Evolutionary conservation across 2,797 vertebrate genomes (phyloP), one percentile per base, ranked within the genome.

Genomic region (Podarcis siculus): DNA sequence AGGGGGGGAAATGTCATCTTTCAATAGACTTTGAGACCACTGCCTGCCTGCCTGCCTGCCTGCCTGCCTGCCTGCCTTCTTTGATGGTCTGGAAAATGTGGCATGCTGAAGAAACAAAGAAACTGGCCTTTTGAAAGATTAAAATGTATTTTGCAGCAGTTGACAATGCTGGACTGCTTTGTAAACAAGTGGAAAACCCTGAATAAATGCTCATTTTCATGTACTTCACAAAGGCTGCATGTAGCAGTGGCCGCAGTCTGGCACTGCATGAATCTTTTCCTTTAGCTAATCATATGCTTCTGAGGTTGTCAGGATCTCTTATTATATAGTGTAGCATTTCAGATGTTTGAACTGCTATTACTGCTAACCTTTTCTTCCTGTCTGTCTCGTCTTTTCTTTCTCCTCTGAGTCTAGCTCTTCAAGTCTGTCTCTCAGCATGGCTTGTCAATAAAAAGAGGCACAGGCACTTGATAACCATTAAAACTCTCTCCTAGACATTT

Each of bases 271-370:
- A 90, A 8, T 32, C 79, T 92, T 92, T 73, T 27, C 80, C 76
- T 92, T 91, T 85, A 84, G 86, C 77, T 91, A 90, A 88, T 90
- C 55, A 86, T 88, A 82, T n/a, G 66, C 27, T 94, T 92, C 82
- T 27, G 39, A 82, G 78, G n/a, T 85, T 64, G 66, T 32, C 69
- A 35, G 1, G 78, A 21, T 87, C 89, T 86, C 35, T 93, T 92
- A 90, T 87, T 69, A 77, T 49, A 86, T 17, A 79, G 32, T 79
- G 85, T 55, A 91, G 7, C 30, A 85, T 91, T 92, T 91, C 30
- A 89, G 83, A 2, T 73, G 32, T 91, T 87, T 89, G 25, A 94
- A 88, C 82, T 92, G 49, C 83, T 83, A 58, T 42, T 90, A 1
- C 35, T 85, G 64, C 64, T 88, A 92, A 86, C 10, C 19, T 92